Percentiles rank a stretch among this genome's conserved stretches.
phyloP scores from a whole-genome alignment of 2,888 invertebrate genomes.

The Aethes cnicana region DNA sequence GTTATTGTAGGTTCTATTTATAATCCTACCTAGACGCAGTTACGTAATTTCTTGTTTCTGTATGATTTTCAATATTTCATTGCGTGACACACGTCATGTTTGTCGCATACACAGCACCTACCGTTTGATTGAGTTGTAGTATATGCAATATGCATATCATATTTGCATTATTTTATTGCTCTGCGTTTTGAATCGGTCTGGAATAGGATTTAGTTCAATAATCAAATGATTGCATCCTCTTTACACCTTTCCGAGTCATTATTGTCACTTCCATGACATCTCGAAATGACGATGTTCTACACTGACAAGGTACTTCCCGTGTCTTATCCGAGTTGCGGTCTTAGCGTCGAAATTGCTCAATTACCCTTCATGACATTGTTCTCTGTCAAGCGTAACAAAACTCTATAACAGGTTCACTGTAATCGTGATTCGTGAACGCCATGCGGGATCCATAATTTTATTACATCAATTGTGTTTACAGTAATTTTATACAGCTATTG shows the following conservation, averaged over 20 bases:
- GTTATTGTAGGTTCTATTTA: constrained; percentile 40
- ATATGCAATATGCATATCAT: neutral
- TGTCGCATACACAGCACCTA: constrained; percentile 40
- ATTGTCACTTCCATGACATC: constrained; percentile 14
- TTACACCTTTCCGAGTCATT: constrained; percentile 16
- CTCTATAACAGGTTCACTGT: constrained; percentile 63
- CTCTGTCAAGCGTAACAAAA: constrained; percentile 65
- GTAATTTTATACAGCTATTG: constrained; percentile 39
- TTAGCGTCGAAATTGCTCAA: constrained; percentile 66
- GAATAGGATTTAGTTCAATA: neutral
- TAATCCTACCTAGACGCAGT: constrained; percentile 39
- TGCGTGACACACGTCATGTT: constrained; percentile 58
- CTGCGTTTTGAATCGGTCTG: neutral
- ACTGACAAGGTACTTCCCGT: constrained; percentile 55
- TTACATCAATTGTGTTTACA: constrained; percentile 23
- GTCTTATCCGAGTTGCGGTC: constrained; percentile 66
- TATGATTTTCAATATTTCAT: constrained; percentile 51
- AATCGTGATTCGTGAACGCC: constrained; percentile 66
- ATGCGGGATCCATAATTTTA: constrained; percentile 37
- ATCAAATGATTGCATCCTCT: constrained; percentile 17
- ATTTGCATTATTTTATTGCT: neutral
- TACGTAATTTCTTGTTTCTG: constrained; percentile 54
- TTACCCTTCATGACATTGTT: constrained; percentile 70
- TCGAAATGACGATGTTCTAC: constrained; percentile 33
- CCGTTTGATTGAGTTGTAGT: constrained; percentile 29